phyloP scores from a whole-genome alignment of 1,140 invertebrate species.

The Brachionus calyciflorus region DNA sequence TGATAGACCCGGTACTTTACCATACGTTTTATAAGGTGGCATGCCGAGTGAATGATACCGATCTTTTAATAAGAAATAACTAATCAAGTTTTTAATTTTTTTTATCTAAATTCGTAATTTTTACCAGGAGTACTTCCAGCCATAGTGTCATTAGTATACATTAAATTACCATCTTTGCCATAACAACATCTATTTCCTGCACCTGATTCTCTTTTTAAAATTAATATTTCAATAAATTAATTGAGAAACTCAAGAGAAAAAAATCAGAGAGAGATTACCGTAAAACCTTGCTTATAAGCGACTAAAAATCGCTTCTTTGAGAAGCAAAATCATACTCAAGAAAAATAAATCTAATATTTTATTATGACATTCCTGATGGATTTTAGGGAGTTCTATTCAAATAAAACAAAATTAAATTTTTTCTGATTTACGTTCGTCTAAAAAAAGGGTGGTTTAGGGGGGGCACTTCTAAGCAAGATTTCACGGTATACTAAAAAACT shows the following conservation, averaged over 20 bases:
- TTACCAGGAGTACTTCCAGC: constrained; percentile 73
- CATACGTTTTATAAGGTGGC: constrained; percentile 82
- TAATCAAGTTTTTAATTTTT: background rate
- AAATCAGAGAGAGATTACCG: no score
- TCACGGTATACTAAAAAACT: no score
- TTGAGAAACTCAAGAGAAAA: background rate
- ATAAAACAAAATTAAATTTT: no score
- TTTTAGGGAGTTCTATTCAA: no score
- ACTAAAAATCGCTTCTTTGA: no score
- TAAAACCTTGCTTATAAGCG: no score
- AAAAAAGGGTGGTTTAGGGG: no score
- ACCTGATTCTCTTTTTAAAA: constrained; percentile 63
- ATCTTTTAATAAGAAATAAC: constrained; percentile 7
- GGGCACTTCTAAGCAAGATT: no score
- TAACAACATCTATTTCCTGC: constrained; percentile 88
- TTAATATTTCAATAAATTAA: background rate
- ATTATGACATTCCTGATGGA: no score
- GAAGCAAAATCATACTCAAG: no score
- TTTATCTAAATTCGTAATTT: background rate
- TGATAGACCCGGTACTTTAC: constrained; percentile 80
- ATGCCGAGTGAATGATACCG: constrained; percentile 70
- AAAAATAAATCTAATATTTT: no score
- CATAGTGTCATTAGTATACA: constrained; percentile 88
- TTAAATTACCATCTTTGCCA: constrained; percentile 80
- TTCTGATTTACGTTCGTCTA: no score